These are phyloP conservation scores for Megaleporinus macrocephalus DNA, from an alignment of 2,113 vertebrate genomes.

Conservation along the genomic window DNA sequence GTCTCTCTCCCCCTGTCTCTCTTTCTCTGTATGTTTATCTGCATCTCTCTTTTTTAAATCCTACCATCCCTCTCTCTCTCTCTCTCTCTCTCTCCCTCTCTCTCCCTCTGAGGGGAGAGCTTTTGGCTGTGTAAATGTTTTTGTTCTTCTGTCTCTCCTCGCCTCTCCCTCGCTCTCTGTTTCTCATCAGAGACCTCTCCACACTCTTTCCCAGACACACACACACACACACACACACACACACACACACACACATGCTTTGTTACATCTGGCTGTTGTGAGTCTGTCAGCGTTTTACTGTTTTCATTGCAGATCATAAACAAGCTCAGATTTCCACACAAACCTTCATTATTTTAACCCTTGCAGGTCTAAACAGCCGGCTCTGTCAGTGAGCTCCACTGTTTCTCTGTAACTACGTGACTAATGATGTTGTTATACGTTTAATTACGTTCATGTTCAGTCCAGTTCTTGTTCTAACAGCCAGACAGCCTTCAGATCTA, in stretches of 20 bases:
- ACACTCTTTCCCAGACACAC: conserved; percentile 20
- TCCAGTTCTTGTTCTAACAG: no score
- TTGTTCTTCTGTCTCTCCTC: conserved; percentile 30
- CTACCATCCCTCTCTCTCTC: no score
- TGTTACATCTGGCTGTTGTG: background rate
- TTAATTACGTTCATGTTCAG: no score
- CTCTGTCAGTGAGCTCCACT: background rate
- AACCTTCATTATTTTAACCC: background rate
- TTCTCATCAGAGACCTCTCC: conserved; percentile 36
- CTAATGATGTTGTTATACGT: background rate
- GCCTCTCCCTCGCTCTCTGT: conserved; percentile 28
- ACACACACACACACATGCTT: background rate
- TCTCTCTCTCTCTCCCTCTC: background rate
- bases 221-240: conserved; percentile 14
- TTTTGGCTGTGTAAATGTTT: conserved; percentile 43
- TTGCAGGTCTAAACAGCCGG: background rate
- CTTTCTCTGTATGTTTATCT: no score
- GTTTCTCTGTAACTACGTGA: background rate
- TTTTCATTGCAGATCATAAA: background rate
- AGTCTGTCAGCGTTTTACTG: background rate
- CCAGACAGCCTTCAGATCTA: no score
- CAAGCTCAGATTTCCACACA: background rate
- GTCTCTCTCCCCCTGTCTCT: background rate
- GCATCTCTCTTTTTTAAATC: background rate
- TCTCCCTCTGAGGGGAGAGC: conserved; percentile 1